Conservation (phyloP, 2,113 vertebrate genomes). For the Heterochromis multidens region DNA sequence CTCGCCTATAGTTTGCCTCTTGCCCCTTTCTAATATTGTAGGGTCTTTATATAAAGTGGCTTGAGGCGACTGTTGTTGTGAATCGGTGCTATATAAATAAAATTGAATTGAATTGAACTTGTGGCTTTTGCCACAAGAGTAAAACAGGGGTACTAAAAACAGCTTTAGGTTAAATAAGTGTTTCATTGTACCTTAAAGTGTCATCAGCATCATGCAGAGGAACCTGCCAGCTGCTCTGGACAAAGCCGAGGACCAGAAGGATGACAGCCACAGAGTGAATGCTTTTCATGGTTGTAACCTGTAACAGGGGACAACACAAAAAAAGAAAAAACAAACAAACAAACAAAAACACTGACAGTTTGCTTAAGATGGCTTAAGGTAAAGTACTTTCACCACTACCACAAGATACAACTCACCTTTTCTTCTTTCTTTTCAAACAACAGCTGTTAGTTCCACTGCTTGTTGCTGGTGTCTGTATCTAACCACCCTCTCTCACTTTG, state of each 20-base stretch:
- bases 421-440: background rate
- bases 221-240: slow-evolving; percentile 86
- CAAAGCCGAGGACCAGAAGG: slow-evolving; percentile 79
- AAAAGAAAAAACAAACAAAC: background rate
- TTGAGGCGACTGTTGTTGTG: background rate
- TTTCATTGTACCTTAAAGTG: slow-evolving; percentile 79
- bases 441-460: slow-evolving; percentile 26
- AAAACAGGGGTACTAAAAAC: background rate
- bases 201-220: slow-evolving; percentile 82
- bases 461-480: slow-evolving; percentile 31
- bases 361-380: background rate
- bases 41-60: background rate
- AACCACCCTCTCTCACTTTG: background rate
- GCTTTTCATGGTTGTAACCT: slow-evolving; percentile 80
- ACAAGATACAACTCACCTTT: slow-evolving; percentile 43
- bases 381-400: background rate
- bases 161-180: background rate
- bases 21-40: background rate
- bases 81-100: background rate
- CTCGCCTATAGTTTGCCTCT: too few species aligned
- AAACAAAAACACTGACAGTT: background rate
- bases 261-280: slow-evolving; percentile 81
- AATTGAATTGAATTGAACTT: background rate
- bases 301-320: background rate
- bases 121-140: background rate